Evolutionary conservation across 1,140 invertebrate species (phyloP).

Genomic region (Pollicipes pollicipes): DNA sequence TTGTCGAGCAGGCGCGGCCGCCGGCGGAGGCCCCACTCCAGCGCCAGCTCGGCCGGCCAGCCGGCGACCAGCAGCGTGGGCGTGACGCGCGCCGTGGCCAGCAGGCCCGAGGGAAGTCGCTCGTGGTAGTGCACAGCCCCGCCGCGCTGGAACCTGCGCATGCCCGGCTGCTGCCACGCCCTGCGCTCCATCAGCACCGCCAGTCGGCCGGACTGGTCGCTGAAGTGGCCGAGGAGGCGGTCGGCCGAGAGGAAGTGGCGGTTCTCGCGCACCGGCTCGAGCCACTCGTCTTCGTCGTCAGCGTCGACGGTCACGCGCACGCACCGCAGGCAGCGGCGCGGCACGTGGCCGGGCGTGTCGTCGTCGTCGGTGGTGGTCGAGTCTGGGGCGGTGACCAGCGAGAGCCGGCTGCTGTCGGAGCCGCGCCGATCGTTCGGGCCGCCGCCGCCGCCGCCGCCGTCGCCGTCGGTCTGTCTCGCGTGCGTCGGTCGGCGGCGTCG

Average conservation of each 20-base stretch:
- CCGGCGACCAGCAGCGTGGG: constrained; percentile 22
- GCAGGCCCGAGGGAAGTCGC: constrained; percentile 35
- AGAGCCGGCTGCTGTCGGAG: neutral
- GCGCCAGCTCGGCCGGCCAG: constrained; percentile 40
- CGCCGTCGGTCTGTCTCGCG: too few relatives aligned
- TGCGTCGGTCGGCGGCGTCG: too few relatives aligned
- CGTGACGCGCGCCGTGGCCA: constrained; percentile 15
- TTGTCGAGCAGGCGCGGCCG: constrained; percentile 34
- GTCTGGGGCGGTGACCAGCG: neutral
- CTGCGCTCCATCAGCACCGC: constrained; percentile 28
- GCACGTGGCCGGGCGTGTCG: neutral
- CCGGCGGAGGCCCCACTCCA: constrained; percentile 40
- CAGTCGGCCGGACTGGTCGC: neutral
- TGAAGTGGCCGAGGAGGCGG: neutral
- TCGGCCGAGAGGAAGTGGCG: neutral
- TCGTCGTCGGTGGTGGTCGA: neutral
- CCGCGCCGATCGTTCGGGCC: too few relatives aligned
- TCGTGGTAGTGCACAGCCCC: constrained; percentile 44
- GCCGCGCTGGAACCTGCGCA: constrained; percentile 36
- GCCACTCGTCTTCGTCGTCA: constrained; percentile 46
- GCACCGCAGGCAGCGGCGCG: neutral
- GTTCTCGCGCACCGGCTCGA: constrained; percentile 27
- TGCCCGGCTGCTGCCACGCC: too few relatives aligned
- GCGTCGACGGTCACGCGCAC: constrained; percentile 41
- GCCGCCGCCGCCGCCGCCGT: too few relatives aligned